phyloP scores from a whole-genome alignment of 2,888 invertebrate species.

The Meiosimyza decipiens region DNA sequence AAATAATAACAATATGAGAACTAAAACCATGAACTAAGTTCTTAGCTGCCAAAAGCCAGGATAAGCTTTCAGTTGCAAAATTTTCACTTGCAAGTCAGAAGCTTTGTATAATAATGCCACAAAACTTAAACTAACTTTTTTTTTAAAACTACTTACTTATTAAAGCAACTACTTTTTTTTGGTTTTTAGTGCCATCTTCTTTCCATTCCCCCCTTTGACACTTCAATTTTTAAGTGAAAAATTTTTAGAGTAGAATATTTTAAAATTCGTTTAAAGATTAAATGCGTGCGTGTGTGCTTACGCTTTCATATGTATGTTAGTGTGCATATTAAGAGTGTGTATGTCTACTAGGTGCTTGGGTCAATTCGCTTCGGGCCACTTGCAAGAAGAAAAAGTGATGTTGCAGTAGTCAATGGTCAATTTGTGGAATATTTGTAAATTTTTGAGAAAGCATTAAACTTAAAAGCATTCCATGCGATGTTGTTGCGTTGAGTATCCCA shows the following conservation, averaged over 20 bases:
- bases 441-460: conserved; percentile 11
- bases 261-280: conserved; percentile 28
- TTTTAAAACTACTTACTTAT: no score
- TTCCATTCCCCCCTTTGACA: no score
- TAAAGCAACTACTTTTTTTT: not conserved
- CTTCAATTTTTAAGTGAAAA: no score
- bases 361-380: no score
- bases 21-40: no score
- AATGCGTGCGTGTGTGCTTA: not conserved
- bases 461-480: not conserved
- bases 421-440: conserved; percentile 35
- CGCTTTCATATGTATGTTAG: not conserved
- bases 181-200: not conserved
- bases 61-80: conserved; percentile 3
- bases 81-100: conserved; percentile 24
- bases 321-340: not conserved
- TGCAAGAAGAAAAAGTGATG: not conserved
- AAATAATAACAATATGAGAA: no score
- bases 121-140: conserved; percentile 7
- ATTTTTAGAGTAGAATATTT: not conserved
- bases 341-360: no score
- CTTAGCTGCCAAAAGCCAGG: no score
- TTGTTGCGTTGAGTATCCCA: not conserved
- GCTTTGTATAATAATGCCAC: conserved; percentile 22
- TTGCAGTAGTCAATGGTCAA: conserved; percentile 23